These are phyloP conservation scores for Brachirus orientalis DNA, from an alignment of 2,113 vertebrate genomes.

Conservation along the genomic window DNA sequence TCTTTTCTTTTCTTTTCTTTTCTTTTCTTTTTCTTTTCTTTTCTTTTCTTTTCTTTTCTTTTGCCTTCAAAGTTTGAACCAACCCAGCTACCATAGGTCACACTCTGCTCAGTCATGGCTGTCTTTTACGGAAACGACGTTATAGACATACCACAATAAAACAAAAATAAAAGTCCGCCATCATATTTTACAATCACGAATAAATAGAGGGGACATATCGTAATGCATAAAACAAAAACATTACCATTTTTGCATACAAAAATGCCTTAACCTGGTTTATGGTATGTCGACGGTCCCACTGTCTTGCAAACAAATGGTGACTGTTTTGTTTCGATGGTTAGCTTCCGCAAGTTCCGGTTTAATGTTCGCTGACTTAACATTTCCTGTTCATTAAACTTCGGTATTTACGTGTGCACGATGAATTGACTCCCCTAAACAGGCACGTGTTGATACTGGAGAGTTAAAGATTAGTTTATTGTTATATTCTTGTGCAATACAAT, in stretches of 20 bases:
- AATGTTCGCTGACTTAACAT: accelerated
- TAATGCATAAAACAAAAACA: too few species aligned
- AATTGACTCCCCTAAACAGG: neutral
- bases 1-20: neutral
- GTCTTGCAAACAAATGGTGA: accelerated
- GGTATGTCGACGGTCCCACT: accelerated
- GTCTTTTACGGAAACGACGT: slow-evolving; percentile 24
- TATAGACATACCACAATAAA: slow-evolving; percentile 46
- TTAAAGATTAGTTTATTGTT: slow-evolving; percentile 27
- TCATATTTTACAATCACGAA: neutral
- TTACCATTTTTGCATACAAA: too few species aligned
- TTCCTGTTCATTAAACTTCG: neutral
- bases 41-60: neutral
- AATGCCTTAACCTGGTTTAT: neutral
- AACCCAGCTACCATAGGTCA: slow-evolving; percentile 59
- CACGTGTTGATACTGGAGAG: neutral
- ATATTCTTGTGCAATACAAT: too few species aligned
- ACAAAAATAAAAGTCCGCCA: neutral
- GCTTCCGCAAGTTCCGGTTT: neutral
- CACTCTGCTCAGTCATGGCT: neutral
- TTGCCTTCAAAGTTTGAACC: neutral
- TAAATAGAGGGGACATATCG: too few species aligned
- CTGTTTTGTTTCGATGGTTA: slow-evolving; percentile 34
- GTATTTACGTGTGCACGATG: neutral
- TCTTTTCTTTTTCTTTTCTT: neutral